A percentile compares a stretch with the other conserved stretches of the same genome.
These are phyloP conservation scores for Poeciliopsis turneri DNA, from an alignment of 2,797 vertebrate genomes.

Conservation along the genomic window DNA sequence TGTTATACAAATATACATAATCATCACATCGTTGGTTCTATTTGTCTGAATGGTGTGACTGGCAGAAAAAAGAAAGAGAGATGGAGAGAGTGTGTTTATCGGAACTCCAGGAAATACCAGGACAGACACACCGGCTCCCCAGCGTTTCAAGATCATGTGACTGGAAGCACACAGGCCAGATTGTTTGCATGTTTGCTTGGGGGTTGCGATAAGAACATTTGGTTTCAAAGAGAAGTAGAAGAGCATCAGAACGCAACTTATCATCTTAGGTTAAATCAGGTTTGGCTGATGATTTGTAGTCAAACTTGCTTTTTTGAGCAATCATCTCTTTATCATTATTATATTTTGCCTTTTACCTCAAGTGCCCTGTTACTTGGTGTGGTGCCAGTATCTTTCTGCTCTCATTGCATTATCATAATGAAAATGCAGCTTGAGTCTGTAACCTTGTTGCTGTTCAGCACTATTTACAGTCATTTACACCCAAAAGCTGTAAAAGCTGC, in stretches of 20 bases:
- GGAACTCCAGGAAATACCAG: conserved; percentile 86
- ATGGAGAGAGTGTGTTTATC: conserved; percentile 69
- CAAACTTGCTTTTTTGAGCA: conserved; percentile 30
- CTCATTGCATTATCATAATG: conserved; percentile 72
- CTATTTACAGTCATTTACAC: conserved; percentile 57
- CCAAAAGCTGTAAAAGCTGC: conserved; percentile 41
- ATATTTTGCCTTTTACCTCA: background rate
- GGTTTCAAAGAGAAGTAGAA: conserved; percentile 50
- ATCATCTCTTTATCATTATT: conserved; percentile 45
- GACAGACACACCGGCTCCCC: conserved; percentile 81
- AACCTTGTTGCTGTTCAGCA: conserved; percentile 69
- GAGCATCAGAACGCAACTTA: conserved; percentile 31
- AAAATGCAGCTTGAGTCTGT: conserved; percentile 67
- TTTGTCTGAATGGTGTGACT: conserved; percentile 22
- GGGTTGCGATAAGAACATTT: conserved; percentile 70
- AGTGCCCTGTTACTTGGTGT: background rate
- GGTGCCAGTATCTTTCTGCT: conserved; percentile 51
- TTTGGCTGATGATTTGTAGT: conserved; percentile 25
- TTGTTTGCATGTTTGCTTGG: conserved; percentile 72
- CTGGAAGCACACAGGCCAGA: conserved; percentile 78
- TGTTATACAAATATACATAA: conserved; percentile 13
- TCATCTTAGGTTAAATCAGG: conserved; percentile 25
- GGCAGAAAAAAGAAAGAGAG: conserved; percentile 13
- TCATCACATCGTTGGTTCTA: conserved; percentile 10
- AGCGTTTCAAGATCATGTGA: conserved; percentile 75